Percentiles rank a stretch among this genome's conserved stretches.
Evolutionary conservation across 2,113 vertebrate species (phyloP).

Genomic region (Ochotona curzoniae): DNA sequence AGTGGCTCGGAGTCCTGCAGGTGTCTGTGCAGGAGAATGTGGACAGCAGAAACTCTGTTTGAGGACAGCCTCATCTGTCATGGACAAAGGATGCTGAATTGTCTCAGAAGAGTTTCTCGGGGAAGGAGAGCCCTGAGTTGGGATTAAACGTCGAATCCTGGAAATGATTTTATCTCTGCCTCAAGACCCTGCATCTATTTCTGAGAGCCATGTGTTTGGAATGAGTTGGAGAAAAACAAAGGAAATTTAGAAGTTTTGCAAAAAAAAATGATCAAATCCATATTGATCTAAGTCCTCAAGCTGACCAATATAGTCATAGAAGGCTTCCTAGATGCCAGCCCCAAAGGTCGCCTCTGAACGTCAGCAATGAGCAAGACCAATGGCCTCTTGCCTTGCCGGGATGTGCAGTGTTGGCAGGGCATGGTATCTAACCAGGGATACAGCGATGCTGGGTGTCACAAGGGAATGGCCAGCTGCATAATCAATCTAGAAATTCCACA

Average conservation of each 20-base stretch:
- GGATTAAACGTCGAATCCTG: background rate
- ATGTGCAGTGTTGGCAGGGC: no score
- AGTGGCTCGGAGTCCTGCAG: background rate
- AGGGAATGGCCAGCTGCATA: background rate
- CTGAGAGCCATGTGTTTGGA: background rate
- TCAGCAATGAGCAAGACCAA: no score
- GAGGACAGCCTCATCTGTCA: fast-evolving
- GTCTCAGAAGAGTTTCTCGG: background rate
- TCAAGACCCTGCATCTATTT: background rate
- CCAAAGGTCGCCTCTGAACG: background rate
- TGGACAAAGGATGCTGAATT: fast-evolving
- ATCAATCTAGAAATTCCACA: background rate
- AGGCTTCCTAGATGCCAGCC: background rate
- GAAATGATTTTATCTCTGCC: background rate
- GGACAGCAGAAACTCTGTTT: background rate
- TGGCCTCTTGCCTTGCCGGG: background rate
- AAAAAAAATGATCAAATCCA: background rate
- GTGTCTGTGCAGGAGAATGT: fast-evolving
- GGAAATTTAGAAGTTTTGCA: background rate
- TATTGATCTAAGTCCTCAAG: background rate
- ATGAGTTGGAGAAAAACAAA: background rate
- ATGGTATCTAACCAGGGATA: no score
- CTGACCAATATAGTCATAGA: background rate
- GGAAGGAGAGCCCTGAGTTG: background rate
- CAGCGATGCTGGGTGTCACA: background rate